Evolutionary conservation across 2,888 invertebrate genomes (phyloP).

Genomic region (Zeuzera pyrina): DNA sequence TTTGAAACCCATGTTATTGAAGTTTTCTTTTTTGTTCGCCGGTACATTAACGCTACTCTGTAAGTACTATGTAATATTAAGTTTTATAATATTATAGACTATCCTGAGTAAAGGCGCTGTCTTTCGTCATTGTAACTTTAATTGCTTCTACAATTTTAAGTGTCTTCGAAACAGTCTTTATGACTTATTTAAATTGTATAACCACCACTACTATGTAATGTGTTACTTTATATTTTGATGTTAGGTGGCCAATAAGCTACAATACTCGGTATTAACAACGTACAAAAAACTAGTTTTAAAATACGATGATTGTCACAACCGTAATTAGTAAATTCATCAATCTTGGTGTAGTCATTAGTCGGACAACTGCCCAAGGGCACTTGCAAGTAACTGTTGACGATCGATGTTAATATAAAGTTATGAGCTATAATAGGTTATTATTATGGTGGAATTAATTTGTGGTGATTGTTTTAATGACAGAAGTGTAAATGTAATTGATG

Average conservation of each 20-base stretch:
- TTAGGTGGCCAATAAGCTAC: slow-evolving; percentile 9
- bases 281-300: slow-evolving; percentile 44
- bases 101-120: slow-evolving; percentile 17
- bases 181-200: neutral
- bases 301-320: slow-evolving; percentile 59
- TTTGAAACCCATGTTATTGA: slow-evolving; percentile 47
- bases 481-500: slow-evolving; percentile 59
- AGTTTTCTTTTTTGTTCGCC: slow-evolving; percentile 51
- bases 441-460: slow-evolving; percentile 51
- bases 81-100: slow-evolving; percentile 30
- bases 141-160: slow-evolving; percentile 28
- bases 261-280: slow-evolving; percentile 15
- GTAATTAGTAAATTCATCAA: slow-evolving; percentile 68
- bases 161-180: slow-evolving; percentile 12
- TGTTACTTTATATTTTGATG: neutral
- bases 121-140: slow-evolving; percentile 24
- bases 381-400: slow-evolving; percentile 61
- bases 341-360: slow-evolving; percentile 58
- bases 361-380: slow-evolving; percentile 59
- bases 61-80: slow-evolving; percentile 55
- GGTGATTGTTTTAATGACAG: slow-evolving; percentile 68
- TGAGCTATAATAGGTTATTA: slow-evolving; percentile 58
- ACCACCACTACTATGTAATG: neutral
- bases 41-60: slow-evolving; percentile 50
- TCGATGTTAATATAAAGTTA: slow-evolving; percentile 52